Evolutionary conservation across 2,113 vertebrate species (phyloP).

Genomic region (Hippoglossus stenolepis): DNA sequence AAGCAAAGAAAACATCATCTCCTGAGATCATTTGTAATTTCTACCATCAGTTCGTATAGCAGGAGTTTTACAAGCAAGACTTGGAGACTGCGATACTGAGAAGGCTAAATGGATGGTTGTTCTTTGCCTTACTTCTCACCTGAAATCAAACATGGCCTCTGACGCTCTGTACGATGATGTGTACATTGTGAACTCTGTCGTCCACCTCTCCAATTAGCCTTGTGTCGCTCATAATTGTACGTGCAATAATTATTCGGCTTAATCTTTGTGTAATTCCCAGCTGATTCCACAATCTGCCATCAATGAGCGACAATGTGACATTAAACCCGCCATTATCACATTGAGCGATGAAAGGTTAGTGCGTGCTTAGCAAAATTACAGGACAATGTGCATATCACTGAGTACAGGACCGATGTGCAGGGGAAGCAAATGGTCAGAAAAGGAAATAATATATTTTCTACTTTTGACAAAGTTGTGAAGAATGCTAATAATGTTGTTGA

Average conservation of each 20-base stretch:
- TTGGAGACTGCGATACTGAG: not conserved
- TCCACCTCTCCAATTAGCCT: constrained; percentile 42
- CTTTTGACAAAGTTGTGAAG: constrained; percentile 1
- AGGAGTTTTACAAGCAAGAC: not conserved
- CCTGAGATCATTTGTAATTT: not conserved
- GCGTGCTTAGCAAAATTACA: constrained; percentile 50
- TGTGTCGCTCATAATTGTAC: constrained; percentile 54
- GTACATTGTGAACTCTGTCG: constrained; percentile 28
- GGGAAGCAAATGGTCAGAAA: constrained; percentile 16
- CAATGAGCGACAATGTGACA: constrained; percentile 45
- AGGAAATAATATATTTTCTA: constrained; percentile 25
- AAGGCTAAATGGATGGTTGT: not conserved
- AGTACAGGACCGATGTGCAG: constrained; percentile 28
- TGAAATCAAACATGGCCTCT: constrained; percentile 72
- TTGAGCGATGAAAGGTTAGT: constrained; percentile 64
- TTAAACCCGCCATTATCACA: constrained; percentile 63
- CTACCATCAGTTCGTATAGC: not conserved
- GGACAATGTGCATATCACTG: constrained; percentile 1
- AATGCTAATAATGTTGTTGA: not conserved
- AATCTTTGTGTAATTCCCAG: constrained; percentile 63
- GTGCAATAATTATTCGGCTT: constrained; percentile 61
- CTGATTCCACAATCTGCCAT: constrained; percentile 39
- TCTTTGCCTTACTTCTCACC: not conserved
- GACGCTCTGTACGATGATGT: constrained; percentile 41
- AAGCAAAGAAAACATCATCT: not conserved